Percentiles rank a stretch among this genome's conserved stretches.
phyloP scores from a whole-genome alignment of 2,113 vertebrate species.

The Etia nguti region DNA sequence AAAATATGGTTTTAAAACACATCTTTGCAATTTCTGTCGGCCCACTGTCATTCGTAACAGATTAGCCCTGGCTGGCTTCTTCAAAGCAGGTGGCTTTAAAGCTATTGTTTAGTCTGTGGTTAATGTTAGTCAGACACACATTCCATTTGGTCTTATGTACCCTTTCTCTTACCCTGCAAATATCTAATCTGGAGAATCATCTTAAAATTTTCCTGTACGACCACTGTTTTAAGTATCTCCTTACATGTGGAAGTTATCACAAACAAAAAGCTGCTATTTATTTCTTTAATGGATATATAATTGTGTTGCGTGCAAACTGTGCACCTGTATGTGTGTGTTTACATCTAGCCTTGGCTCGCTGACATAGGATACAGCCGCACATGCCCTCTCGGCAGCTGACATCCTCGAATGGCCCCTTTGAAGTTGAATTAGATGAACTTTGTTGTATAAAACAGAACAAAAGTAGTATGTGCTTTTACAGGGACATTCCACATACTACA shows the following conservation, averaged over 20 bases:
- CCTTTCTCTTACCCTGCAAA: slow-evolving; percentile 1
- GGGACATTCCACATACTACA: slow-evolving; percentile 64
- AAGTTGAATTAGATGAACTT: slow-evolving; percentile 70
- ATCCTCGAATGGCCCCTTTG: slow-evolving; percentile 67
- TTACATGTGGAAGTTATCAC: neutral
- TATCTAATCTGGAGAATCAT: slow-evolving; percentile 1
- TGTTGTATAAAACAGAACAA: slow-evolving; percentile 71
- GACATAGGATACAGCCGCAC: slow-evolving; percentile 59
- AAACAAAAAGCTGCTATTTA: neutral
- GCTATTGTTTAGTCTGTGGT: slow-evolving; percentile 68
- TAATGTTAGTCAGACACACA: slow-evolving; percentile 58
- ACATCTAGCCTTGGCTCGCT: slow-evolving; percentile 34
- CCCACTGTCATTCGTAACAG: slow-evolving; percentile 42
- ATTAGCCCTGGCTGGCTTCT: slow-evolving; percentile 33
- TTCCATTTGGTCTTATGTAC: slow-evolving; percentile 15
- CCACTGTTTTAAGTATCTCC: neutral
- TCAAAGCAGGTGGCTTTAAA: slow-evolving; percentile 58
- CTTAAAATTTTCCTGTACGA: neutral
- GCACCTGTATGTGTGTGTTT: slow-evolving; percentile 67
- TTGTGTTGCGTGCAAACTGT: slow-evolving; percentile 49
- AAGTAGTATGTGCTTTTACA: slow-evolving; percentile 64
- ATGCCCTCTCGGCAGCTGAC: slow-evolving; percentile 43
- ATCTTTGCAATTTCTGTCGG: slow-evolving; percentile 28
- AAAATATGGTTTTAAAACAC: neutral
- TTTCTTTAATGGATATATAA: neutral